These are phyloP conservation scores for Callorhinus ursinus DNA, from an alignment of 2,113 vertebrate genomes.

Conservation along the genomic window DNA sequence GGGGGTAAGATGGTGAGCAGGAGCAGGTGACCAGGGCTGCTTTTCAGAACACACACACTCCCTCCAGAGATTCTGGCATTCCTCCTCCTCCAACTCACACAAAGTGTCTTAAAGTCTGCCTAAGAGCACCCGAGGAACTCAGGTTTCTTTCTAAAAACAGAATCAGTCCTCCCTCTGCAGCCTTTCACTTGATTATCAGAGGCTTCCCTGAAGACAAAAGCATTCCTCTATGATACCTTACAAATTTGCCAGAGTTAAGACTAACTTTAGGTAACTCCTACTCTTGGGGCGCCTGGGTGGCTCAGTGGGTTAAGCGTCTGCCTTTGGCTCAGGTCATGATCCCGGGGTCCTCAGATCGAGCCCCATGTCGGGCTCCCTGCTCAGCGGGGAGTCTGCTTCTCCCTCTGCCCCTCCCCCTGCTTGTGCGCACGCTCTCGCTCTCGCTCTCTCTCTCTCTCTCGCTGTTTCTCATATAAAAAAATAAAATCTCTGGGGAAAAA, in stretches of 20 bases:
- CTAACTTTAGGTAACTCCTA: neutral
- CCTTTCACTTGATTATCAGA: neutral
- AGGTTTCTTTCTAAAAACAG: neutral
- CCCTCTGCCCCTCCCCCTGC: too few species aligned
- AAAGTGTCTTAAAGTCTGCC: neutral
- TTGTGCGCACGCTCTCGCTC: too few species aligned
- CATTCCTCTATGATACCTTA: neutral
- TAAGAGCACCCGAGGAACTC: neutral
- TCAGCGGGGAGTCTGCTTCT: too few species aligned
- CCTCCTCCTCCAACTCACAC: neutral
- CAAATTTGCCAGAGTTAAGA: slow-evolving; percentile 1
- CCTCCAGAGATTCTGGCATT: neutral
- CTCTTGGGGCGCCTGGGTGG: neutral
- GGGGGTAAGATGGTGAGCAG: neutral
- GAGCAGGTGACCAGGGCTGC: neutral
- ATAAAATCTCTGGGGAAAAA: too few species aligned
- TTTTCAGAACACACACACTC: neutral
- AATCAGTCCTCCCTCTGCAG: neutral
- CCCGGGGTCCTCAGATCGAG: too few species aligned
- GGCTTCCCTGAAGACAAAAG: neutral
- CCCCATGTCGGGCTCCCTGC: too few species aligned
- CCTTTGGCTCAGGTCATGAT: too few species aligned
- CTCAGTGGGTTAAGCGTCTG: too few species aligned
- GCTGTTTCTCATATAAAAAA: too few species aligned
- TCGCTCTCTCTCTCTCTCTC: too few species aligned